Evolutionary conservation across 2,113 vertebrate genomes (phyloP).

Genomic region (Choloepus hoffmanni): DNA sequence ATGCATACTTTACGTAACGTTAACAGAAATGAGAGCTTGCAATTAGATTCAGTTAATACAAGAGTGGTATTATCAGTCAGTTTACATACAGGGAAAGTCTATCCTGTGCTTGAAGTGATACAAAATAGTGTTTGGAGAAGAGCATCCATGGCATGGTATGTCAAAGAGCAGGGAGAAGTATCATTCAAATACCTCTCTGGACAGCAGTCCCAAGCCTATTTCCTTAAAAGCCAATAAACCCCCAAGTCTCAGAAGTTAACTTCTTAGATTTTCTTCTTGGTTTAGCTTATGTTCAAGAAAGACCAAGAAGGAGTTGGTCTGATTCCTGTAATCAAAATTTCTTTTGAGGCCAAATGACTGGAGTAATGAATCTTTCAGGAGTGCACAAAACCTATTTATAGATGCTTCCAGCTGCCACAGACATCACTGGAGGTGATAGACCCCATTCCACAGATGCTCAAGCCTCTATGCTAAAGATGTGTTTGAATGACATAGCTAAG

Average conservation of each 20-base stretch:
- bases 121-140: background rate
- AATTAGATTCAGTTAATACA: background rate
- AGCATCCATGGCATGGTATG: background rate
- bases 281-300: conserved; percentile 61
- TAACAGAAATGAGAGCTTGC: conserved; percentile 1
- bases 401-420: conserved; percentile 70
- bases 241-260: background rate
- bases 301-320: conserved; percentile 35
- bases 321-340: conserved; percentile 70
- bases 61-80: background rate
- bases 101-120: background rate
- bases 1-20: background rate
- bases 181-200: background rate
- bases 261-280: conserved; percentile 37
- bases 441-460: conserved; percentile 60
- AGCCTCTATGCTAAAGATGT: conserved; percentile 65
- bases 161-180: background rate
- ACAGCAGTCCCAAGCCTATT: background rate
- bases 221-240: conserved; percentile 15
- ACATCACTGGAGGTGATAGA: conserved; percentile 68
- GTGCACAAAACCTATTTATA: conserved; percentile 74
- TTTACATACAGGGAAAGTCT: conserved; percentile 4
- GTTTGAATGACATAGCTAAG: conserved; percentile 10
- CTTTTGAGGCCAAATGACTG: conserved; percentile 39
- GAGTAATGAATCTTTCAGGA: conserved; percentile 46